These are phyloP conservation scores for Cryptoleucopteryx plumbea DNA, from an alignment of 2,113 vertebrate species.

Conservation along the genomic window DNA sequence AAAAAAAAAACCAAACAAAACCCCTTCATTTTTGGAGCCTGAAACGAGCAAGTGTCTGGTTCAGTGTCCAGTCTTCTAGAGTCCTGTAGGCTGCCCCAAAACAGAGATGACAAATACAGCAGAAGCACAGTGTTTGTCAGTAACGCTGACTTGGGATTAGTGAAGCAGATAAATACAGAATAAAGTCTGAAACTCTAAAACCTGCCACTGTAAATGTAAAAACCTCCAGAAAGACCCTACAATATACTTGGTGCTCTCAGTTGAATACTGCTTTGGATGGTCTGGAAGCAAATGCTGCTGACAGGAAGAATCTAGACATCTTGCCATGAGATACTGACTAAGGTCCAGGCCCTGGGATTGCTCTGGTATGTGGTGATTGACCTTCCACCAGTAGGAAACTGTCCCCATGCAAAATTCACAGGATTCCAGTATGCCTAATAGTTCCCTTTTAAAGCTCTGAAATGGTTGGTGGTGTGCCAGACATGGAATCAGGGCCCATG, in stretches of 20 bases:
- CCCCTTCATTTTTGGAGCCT: neutral
- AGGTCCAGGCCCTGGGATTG: neutral
- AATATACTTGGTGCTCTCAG: neutral
- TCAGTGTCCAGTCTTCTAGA: neutral
- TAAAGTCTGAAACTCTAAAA: neutral
- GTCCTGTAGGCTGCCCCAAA: neutral
- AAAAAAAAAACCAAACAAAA: neutral
- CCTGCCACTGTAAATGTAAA: neutral
- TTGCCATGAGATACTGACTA: neutral
- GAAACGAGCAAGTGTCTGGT: neutral
- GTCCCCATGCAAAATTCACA: neutral
- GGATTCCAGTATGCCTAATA: neutral
- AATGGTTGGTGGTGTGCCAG: neutral
- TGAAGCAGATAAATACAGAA: neutral
- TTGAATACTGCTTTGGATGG: neutral
- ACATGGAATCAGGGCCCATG: neutral
- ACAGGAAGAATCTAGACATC: neutral
- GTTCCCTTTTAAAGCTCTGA: neutral
- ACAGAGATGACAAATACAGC: neutral
- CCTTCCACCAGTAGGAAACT: neutral
- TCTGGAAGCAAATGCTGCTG: neutral
- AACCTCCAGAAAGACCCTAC: neutral
- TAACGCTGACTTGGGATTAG: neutral
- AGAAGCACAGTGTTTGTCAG: neutral
- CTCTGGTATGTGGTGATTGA: neutral